These are phyloP conservation scores for Cheilosia variabilis DNA, from an alignment of 2,888 invertebrate species.

Conservation along the genomic window DNA sequence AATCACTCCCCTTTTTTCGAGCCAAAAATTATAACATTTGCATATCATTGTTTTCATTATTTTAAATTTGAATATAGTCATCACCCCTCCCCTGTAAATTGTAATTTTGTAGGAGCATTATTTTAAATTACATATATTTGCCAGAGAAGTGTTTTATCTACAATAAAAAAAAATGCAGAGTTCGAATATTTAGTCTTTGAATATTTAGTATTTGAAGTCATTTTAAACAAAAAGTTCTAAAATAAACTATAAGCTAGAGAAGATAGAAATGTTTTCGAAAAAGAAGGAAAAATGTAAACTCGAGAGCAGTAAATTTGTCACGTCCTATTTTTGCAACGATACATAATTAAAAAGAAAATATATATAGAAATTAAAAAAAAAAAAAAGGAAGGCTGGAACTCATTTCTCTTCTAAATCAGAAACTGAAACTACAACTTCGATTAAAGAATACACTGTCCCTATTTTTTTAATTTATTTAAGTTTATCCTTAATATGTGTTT, in stretches of 20 bases:
- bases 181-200: slow-evolving; percentile 48
- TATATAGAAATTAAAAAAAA: slow-evolving; percentile 14
- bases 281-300: slow-evolving; percentile 17
- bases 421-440: slow-evolving; percentile 23
- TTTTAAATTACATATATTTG: slow-evolving; percentile 14
- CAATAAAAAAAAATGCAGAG: slow-evolving; percentile 36
- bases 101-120: neutral
- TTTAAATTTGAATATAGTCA: too few species aligned
- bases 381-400: slow-evolving; percentile 50
- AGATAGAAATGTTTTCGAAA: slow-evolving; percentile 18
- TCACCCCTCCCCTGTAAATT: too few species aligned
- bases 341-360: slow-evolving; percentile 74
- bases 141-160: slow-evolving; percentile 38
- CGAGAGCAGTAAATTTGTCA: slow-evolving; percentile 78
- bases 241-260: slow-evolving; percentile 49
- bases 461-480: slow-evolving; percentile 14
- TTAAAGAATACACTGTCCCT: slow-evolving; percentile 15
- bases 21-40: too few species aligned
- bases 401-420: slow-evolving; percentile 34
- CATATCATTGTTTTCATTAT: too few species aligned
- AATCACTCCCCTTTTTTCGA: too few species aligned
- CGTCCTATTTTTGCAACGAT: slow-evolving; percentile 84
- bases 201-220: slow-evolving; percentile 59
- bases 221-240: slow-evolving; percentile 54
- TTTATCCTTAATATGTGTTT: slow-evolving; percentile 4